Conservation (phyloP, 2,797 vertebrate species). For the Chelmon rostratus region DNA sequence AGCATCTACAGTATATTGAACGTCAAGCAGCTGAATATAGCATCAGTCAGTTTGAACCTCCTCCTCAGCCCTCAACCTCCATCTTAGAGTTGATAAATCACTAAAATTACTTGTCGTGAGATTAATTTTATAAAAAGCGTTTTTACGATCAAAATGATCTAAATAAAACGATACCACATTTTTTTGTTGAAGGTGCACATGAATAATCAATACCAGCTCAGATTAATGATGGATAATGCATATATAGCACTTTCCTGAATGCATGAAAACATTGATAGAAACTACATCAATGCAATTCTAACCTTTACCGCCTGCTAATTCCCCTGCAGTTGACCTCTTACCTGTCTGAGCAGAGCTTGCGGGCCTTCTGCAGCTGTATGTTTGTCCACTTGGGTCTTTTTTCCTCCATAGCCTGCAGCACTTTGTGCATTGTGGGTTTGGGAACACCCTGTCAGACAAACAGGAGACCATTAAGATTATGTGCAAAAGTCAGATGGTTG, state of each 20-base stretch:
- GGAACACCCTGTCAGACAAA: constrained; percentile 79
- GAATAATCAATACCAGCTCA: constrained; percentile 51
- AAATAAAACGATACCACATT: constrained; percentile 19
- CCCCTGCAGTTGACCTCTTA: constrained; percentile 78
- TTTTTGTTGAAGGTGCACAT: constrained; percentile 29
- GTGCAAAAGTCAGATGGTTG: constrained; percentile 10
- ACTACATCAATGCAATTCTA: constrained; percentile 37
- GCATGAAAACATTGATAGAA: constrained; percentile 29
- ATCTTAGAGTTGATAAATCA: constrained; percentile 55
- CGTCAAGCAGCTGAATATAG: constrained; percentile 50
- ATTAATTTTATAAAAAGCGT: constrained; percentile 49
- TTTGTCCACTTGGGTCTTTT: constrained; percentile 92
- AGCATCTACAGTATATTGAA: constrained; percentile 46
- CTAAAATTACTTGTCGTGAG: constrained; percentile 39
- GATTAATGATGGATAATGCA: constrained; percentile 42
- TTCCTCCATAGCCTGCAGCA: constrained; percentile 91
- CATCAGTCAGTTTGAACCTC: constrained; percentile 65
- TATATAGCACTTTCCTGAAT: constrained; percentile 10
- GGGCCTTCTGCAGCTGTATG: constrained; percentile 91
- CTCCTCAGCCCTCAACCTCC: constrained; percentile 34
- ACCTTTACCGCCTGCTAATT: constrained; percentile 46
- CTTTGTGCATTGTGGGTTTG: constrained; percentile 89
- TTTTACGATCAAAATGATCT: constrained; percentile 39
- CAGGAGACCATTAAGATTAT: constrained; percentile 22
- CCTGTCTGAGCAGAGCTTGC: constrained; percentile 89